phyloP scores from a whole-genome alignment of 2,113 vertebrate genomes.

The Sus scrofa region T2T-Sscrofa CM000819.6:51287501-51288000 shows the following conservation, averaged over 20 bases:
- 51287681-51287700: background rate
- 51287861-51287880: background rate
- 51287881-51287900: background rate
- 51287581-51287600: background rate
- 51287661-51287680: background rate
- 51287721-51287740: background rate
- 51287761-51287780: background rate
- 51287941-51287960: too few species aligned
- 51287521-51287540: too few species aligned
- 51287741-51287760: background rate
- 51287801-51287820: background rate
- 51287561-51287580: background rate
- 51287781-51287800: background rate
- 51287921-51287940: background rate
- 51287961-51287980: background rate
- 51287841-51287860: background rate
- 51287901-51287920: background rate
- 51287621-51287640: background rate
- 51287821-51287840: background rate
- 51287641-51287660: background rate
- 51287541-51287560: too few species aligned
- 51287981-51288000: too few species aligned
- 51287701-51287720: background rate
- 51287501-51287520: background rate
- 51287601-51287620: background rate